Evolutionary conservation across 92 coral and sea anemone species (phyloP), one percentile per base, ranked within the genome.

Genomic region (Porites divaricata): DNA sequence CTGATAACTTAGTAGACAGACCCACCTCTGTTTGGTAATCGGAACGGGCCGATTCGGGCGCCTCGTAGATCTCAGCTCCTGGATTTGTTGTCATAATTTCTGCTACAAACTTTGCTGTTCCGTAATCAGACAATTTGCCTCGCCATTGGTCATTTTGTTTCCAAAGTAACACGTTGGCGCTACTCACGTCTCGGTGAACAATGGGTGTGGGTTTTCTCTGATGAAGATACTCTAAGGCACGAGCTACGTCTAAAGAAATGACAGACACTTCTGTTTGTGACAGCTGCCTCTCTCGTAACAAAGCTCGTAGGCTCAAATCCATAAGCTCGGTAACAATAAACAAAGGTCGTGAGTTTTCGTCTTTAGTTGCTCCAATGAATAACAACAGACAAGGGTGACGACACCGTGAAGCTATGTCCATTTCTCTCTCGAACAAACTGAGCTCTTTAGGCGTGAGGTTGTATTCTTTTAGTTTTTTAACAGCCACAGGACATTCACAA

Each of bases 121-220:
- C 59, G 15, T 54, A 54, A 54, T 54, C 59, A 10, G 13, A 8
- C 13, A 54, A 54, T 54, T 54, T 54, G 12, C 16, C 59, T 54
- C 59, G 12, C 59, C 59, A 54, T 12, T 54, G 59, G 15, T 54
- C 59, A 54, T 54, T 10, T 54, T 54, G 59, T 54, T 54, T 54
- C 98, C 95, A 87, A 48, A 94, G 90, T 72, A 92, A 71, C 85
- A 94, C 98, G 58, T 94, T 94, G 19, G 98, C 89, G 57, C 95
- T 92, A 76, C 98, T 94, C 52, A 94, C 85, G 59, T 94, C 98
- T n/a, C 95, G 89, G 69, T 94, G 98, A 19, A 94, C 85, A 57
- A 94, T 94, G 0, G 59, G 59, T 15, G 2, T 12, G 3, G 59
- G 59, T 63, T 95, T 85, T 70, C 80, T 91, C 51, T 88, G 90